Evolutionary conservation across 2,888 invertebrate species (phyloP), one percentile per base, ranked within the genome.

Genomic region (Drosophila maculinotata): DNA sequence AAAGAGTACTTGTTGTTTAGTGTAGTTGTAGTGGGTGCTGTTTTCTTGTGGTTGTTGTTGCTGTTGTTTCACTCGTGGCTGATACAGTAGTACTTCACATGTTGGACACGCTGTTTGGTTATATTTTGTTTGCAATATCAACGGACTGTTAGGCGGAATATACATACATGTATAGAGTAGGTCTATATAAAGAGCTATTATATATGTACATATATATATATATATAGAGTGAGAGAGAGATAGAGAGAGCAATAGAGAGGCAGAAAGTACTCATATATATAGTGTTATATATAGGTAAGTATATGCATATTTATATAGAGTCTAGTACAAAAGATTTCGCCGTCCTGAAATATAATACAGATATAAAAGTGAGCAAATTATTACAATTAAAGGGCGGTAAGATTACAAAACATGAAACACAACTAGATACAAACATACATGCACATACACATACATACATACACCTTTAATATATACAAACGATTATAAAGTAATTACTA

Each of bases 281-380:
- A 58, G 31, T 33, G 25, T 28, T 20, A 54, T 39, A 58, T 58
- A 53, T 53, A 73, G 60, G 64, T 71, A 72, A 56, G 56, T 70
- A 77, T 75, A 65, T 75, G 60, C 51, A 63, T 76, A 66, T 65
- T 68, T 72, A 84, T 71, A 83, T 75, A 88, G 76, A 91, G 91
- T 92, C 92, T 93, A 93, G 92, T 93, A 93, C 90, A 93, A 93
- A 90, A 93, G 93, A 91, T 93, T 93, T 91, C 93, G 93, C 92
- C 93, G 93, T 92, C 93, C 93, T 94, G 93, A 92, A 93, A 93
- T 92, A 92, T 91, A 90, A 93, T 91, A 92, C 91, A 92, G 89
- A 92, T 91, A 89, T 72, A 91, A 90, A 90, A 87, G 89, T 90
- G 88, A 90, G 89, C 86, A 83, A 77, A 80, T 85, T 84, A 77